Evolutionary conservation across 2,113 vertebrate genomes (phyloP).

Genomic region (Blennius ocellaris): DNA sequence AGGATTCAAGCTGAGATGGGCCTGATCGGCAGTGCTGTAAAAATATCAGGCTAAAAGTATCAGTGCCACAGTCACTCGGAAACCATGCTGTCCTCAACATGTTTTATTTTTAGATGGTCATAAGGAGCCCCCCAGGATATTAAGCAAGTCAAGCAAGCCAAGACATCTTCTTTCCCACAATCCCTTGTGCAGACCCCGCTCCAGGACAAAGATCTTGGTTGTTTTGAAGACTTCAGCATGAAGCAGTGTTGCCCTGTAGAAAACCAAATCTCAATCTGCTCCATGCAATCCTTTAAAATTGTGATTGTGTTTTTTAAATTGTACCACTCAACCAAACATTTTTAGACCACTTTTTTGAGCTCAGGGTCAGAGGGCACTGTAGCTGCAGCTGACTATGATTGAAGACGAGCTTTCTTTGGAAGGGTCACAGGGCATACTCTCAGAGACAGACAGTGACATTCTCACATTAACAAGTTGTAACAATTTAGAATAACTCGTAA

Average conservation of each 20-base stretch:
- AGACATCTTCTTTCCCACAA: constrained; percentile 40
- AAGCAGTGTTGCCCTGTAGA: not conserved
- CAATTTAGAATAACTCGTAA: no score
- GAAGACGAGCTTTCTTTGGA: no score
- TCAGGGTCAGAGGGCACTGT: no score
- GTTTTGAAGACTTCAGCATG: not conserved
- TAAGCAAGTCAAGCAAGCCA: constrained; percentile 33
- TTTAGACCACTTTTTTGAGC: no score
- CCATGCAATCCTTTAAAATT: no score
- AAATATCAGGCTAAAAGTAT: constrained; percentile 70
- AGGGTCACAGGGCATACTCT: no score
- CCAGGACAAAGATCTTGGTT: constrained; percentile 17
- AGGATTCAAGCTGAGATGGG: constrained; percentile 33
- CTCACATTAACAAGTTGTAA: no score
- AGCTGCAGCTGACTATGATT: no score
- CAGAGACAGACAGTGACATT: no score
- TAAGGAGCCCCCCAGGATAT: constrained; percentile 49
- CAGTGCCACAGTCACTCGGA: constrained; percentile 33
- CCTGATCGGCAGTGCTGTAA: constrained; percentile 52
- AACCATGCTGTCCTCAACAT: constrained; percentile 47
- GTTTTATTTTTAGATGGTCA: constrained; percentile 75
- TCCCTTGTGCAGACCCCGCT: constrained; percentile 11
- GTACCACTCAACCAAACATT: no score
- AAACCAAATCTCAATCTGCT: constrained; percentile 10
- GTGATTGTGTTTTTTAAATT: no score